Evolutionary conservation across 2,113 vertebrate species (phyloP), one percentile per base, ranked within the genome.

Genomic region (Silurus glanis): DNA sequence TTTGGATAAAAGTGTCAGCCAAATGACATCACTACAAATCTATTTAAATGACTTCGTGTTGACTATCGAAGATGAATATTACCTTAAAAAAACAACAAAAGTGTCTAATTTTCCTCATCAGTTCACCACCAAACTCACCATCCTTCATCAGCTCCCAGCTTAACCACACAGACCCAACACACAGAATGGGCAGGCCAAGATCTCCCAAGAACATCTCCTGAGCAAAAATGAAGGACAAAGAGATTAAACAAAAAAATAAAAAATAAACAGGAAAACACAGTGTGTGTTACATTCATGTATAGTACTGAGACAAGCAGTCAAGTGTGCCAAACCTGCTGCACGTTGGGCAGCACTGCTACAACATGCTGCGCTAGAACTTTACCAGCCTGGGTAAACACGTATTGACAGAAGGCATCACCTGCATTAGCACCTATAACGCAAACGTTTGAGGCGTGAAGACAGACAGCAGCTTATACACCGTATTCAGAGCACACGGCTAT

Each of bases 121-220:
- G 2, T 37, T 82, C 25, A 1, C 55, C 19, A 25, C 53, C 49
- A 53, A 45, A 88, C 95, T 95, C 88, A 97, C 97, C 97, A 74
- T 93, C 90, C 90, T 91, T 95, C 89, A 98, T 91, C 14, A 95
- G 91, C 12, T 97, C 93, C 97, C 97, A 99, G 94, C 97, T 99
- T 51, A 94, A 96, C 98, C 97, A 99, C 85, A 99, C 98, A 0
- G 97, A 97, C 56, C 98, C 97, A 87, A 96, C 97, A n/a, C 97
- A 98, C 67, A 99, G 89, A 76, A 99, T 95, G n/a, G 96, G 96
- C 49, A 98, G 92, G 7, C 97, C 97, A 21, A 92, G 89, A 14
- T 95, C 92, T 0, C 95, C 92, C 0, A 75, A 87, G 90, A 97
- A 92, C 14, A 98, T 93, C 64, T 92, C 91, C 97, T 98, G 86